These are phyloP conservation scores for Lynx canadensis DNA, from an alignment of 2,113 vertebrate species.

Conservation along the genomic window DNA sequence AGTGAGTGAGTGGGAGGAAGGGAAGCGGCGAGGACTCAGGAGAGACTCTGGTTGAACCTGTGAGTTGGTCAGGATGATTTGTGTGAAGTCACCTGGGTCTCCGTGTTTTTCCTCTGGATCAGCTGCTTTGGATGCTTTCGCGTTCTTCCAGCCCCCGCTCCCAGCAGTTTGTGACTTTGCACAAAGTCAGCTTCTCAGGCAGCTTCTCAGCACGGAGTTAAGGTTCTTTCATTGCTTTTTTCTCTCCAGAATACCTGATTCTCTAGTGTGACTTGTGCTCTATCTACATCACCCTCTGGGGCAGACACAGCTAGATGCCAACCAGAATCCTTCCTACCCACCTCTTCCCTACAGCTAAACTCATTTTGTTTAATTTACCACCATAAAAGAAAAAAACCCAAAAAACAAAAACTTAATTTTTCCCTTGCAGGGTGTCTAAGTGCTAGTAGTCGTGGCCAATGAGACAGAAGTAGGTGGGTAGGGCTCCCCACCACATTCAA, in stretches of 20 bases:
- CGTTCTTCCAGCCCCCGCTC: background rate
- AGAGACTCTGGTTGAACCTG: background rate
- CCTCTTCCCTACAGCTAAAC: background rate
- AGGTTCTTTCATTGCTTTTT: background rate
- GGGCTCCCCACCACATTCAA: background rate
- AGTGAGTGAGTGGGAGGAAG: background rate
- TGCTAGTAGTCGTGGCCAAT: background rate
- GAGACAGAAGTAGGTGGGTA: background rate
- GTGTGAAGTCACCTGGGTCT: slow-evolving; percentile 41
- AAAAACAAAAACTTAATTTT: background rate
- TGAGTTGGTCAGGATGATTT: background rate
- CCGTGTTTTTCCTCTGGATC: slow-evolving; percentile 35
- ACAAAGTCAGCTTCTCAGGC: background rate
- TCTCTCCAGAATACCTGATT: background rate
- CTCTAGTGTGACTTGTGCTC: background rate
- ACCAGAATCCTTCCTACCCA: background rate
- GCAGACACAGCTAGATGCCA: background rate
- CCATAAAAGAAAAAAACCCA: background rate
- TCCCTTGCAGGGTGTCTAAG: background rate
- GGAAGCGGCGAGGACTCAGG: background rate
- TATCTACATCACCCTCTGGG: background rate
- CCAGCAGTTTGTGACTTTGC: background rate
- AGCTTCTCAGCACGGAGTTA: background rate
- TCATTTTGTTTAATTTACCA: background rate
- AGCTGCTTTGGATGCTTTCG: slow-evolving; percentile 9